Base-by-base conservation (phyloP, 2,888 invertebrate genomes). In the Trichogramma dendrolimi region DNA sequence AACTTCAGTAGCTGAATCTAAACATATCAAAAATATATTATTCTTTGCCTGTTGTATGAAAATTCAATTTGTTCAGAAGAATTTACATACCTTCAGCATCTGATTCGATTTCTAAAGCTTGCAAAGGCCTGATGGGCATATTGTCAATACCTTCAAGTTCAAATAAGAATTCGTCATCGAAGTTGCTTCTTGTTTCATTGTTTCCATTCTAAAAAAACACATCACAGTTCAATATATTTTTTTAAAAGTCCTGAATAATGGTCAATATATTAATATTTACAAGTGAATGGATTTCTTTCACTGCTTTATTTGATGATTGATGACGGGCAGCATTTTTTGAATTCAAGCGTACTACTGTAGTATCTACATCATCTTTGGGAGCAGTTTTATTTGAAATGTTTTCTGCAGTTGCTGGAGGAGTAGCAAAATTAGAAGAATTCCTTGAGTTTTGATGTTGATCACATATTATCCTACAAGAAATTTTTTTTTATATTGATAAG, bases 111-210 rank as follows among this genome's bases (percentile, higher is more conserved):
- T 84, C 83, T 5, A 71, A 75, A 42, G 71, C 70, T 67, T 68
- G 72, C 40, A 67, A 52, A n/a, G 69, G 69, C 14, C 69, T 71
- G 47, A 62, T 78, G 55, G 73, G 68, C 14, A 67, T 71, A 46
- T 81, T 82, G 70, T 88, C 87, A 79, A 85, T 84, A 56, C 87
- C 91, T 77, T 93, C 93, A 70, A 93, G 81, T 70, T 88, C 87
- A 74, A 93, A 92, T 65, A 92, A 81, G 62, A 87, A 88, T 78
- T 91, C 90, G 8, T 86, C 83, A 70, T 89, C 89, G 62, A 84
- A 79, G 59, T 69, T 80, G 69, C 58, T 70, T 51, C 66, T 71
- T 55, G 62, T 67, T 61, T 72, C 69, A 60, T 63, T 67, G 54
- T 61, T 69, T 63, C 71, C 71, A 69, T 73, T 73, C 75, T 76